Conservation (phyloP, 2,888 invertebrate species). For the Hypena proboscidalis region DNA sequence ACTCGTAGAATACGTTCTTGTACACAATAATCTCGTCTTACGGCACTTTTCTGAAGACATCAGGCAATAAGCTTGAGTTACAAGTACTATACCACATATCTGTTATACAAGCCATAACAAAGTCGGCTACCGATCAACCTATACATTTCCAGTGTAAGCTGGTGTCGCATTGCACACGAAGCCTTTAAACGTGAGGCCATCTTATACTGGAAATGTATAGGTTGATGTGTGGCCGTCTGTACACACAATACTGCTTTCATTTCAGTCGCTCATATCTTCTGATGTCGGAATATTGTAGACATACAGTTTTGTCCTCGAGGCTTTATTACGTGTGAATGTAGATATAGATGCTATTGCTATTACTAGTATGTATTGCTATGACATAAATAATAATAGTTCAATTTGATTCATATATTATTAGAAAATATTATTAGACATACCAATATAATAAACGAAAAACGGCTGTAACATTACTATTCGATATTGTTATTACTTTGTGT, state of each 20-base stretch:
- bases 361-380: neutral
- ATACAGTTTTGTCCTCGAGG: conserved; percentile 59
- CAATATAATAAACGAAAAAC: too few relatives aligned
- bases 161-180: too few relatives aligned
- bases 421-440: too few relatives aligned
- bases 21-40: neutral
- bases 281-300: conserved; percentile 47
- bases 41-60: neutral
- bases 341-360: conserved; percentile 12
- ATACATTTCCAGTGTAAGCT: too few relatives aligned
- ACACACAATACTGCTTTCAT: conserved; percentile 55
- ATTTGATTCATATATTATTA: too few relatives aligned
- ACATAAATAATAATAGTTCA: conserved; percentile 2
- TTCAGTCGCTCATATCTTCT: conserved; percentile 54
- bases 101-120: conserved; percentile 30
- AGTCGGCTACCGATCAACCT: too few relatives aligned
- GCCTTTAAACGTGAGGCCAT: too few relatives aligned
- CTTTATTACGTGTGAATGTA: conserved; percentile 43
- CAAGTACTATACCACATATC: conserved; percentile 22
- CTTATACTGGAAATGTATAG: too few relatives aligned
- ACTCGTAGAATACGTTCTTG: too few relatives aligned
- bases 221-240: too few relatives aligned
- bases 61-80: conserved; percentile 18
- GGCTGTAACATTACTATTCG: too few relatives aligned
- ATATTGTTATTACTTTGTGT: too few relatives aligned